Percentiles rank a stretch among this genome's conserved stretches.
Conservation (phyloP, 1,140 invertebrate genomes). For the Diabrotica virgifera region DNA sequence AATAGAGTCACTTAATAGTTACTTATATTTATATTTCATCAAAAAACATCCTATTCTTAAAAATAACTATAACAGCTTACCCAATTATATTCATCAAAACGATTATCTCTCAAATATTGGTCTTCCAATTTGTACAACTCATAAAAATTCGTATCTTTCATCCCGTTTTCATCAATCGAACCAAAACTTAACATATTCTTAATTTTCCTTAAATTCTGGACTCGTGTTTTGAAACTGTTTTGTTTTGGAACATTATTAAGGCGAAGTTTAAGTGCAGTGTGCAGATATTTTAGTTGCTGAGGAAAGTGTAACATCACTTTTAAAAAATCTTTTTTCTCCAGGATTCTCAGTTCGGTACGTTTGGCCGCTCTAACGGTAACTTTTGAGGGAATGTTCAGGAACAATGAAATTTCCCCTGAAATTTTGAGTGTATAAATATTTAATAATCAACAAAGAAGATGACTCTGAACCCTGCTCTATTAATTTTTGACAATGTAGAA, state of each 20-base stretch:
- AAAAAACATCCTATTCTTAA: too few relatives aligned
- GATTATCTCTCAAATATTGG: too few relatives aligned
- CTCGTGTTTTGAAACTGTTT: neutral
- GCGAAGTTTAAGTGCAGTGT: conserved; percentile 42
- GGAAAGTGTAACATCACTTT: conserved; percentile 50
- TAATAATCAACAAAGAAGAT: too few relatives aligned
- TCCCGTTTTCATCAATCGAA: too few relatives aligned
- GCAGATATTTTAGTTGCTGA: conserved; percentile 36
- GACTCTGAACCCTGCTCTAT: too few relatives aligned
- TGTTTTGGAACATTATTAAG: conserved; percentile 35
- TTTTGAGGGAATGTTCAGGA: conserved; percentile 42
- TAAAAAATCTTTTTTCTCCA: conserved; percentile 49
- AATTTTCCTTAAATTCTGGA: neutral
- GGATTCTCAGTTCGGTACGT: conserved; percentile 51
- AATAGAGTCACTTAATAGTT: too few relatives aligned
- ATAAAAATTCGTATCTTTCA: too few relatives aligned
- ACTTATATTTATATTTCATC: too few relatives aligned
- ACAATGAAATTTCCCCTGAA: conserved; percentile 20
- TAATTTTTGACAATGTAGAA: too few relatives aligned
- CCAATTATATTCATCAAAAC: too few relatives aligned
- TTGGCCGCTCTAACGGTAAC: conserved; percentile 51
- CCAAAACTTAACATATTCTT: neutral
- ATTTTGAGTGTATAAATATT: neutral
- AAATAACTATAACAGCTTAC: too few relatives aligned
- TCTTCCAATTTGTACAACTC: too few relatives aligned